A percentile compares a stretch with the other conserved stretches of the same genome.
These are phyloP conservation scores for Bovichtus diacanthus DNA, from an alignment of 2,797 vertebrate species.

Conservation along the genomic window DNA sequence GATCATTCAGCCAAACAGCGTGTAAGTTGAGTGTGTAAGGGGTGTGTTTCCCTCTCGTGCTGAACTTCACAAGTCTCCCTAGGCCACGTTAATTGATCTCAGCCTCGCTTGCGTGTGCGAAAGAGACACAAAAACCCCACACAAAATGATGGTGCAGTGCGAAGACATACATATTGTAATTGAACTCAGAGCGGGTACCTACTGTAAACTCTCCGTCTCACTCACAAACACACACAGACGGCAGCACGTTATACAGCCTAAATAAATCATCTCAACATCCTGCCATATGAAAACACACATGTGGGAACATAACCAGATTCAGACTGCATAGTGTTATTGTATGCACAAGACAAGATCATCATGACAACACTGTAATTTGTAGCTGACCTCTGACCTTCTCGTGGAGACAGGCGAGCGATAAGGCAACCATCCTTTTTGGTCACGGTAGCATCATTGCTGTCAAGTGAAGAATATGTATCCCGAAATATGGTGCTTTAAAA, in stretches of 20 bases:
- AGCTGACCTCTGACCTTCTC: constrained; percentile 1
- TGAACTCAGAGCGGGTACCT: constrained; percentile 15
- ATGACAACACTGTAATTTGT: background rate
- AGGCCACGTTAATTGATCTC: constrained; percentile 62
- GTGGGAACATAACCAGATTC: constrained; percentile 21
- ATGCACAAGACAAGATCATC: background rate
- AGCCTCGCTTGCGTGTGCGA: constrained; percentile 45
- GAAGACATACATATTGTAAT: constrained; percentile 8
- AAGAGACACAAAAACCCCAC: constrained; percentile 31
- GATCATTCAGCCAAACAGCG: constrained; percentile 65
- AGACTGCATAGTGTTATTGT: background rate
- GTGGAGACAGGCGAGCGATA: constrained; percentile 1
- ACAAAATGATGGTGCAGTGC: constrained; percentile 33
- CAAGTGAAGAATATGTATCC: background rate
- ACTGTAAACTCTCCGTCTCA: background rate
- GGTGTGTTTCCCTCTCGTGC: constrained; percentile 55
- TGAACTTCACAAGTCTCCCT: constrained; percentile 61
- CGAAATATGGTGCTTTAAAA: background rate
- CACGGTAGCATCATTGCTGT: background rate
- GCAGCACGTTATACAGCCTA: background rate
- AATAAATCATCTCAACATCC: constrained; percentile 32
- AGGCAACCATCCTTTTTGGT: background rate
- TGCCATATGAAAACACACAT: constrained; percentile 4
- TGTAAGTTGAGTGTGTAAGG: constrained; percentile 57
- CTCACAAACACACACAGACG: background rate